These are phyloP conservation scores for Drosophila aldrichi DNA, from an alignment of 2,888 invertebrate genomes.

Conservation along the genomic window DNA sequence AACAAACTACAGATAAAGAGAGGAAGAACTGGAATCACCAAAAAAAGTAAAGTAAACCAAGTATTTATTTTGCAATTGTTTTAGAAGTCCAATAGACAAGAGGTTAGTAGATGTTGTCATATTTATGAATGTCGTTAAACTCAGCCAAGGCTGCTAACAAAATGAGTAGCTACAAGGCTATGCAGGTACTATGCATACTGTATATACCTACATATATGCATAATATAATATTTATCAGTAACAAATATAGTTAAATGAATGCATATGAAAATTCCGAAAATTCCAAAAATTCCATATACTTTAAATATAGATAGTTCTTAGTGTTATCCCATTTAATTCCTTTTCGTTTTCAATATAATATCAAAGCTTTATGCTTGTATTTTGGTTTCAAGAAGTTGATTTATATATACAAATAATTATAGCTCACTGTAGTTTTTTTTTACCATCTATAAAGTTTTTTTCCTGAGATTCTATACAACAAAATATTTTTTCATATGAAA, in stretches of 20 bases:
- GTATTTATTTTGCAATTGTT: constrained; percentile 48
- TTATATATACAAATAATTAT: too few relatives aligned
- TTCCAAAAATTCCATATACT: too few relatives aligned
- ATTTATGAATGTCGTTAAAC: constrained; percentile 37
- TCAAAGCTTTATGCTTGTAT: too few relatives aligned
- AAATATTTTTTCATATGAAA: too few relatives aligned
- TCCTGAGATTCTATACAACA: too few relatives aligned
- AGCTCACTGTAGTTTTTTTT: too few relatives aligned
- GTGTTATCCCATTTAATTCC: too few relatives aligned
- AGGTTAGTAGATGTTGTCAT: constrained; percentile 21
- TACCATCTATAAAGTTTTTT: too few relatives aligned
- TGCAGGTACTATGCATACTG: background rate
- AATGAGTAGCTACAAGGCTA: constrained; percentile 2
- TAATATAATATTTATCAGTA: background rate
- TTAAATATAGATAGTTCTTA: too few relatives aligned
- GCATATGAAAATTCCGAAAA: too few relatives aligned
- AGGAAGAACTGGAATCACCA: background rate
- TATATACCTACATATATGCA: background rate
- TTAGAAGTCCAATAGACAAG: constrained; percentile 40
- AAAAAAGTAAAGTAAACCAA: background rate
- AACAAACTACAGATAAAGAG: constrained; percentile 33
- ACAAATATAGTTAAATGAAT: background rate
- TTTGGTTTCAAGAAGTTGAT: too few relatives aligned
- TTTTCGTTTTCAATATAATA: too few relatives aligned
- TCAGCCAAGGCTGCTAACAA: constrained; percentile 46